Conservation (phyloP, 2,888 invertebrate genomes). For the Drosophila meridiana region DNA sequence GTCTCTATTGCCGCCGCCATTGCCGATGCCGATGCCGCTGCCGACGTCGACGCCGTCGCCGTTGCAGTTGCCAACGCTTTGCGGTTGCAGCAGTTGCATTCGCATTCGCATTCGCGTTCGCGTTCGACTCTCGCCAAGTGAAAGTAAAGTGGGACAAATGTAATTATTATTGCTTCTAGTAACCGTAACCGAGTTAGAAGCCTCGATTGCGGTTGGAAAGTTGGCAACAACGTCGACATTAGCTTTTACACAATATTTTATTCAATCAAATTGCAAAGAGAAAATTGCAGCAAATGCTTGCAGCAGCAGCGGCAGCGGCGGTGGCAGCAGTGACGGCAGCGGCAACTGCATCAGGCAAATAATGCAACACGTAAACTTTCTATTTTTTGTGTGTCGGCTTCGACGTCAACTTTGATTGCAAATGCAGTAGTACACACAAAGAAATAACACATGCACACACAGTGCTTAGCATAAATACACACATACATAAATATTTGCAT, state of each 20-base stretch:
- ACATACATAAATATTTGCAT: slow-evolving; percentile 27
- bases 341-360: slow-evolving; percentile 49
- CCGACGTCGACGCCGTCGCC: slow-evolving; percentile 13
- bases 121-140: slow-evolving; percentile 71
- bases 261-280: slow-evolving; percentile 82
- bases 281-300: slow-evolving; percentile 75
- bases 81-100: slow-evolving; percentile 48
- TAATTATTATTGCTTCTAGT: slow-evolving; percentile 82
- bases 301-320: slow-evolving; percentile 29
- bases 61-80: slow-evolving; percentile 23
- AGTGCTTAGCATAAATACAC: slow-evolving; percentile 8
- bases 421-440: slow-evolving; percentile 29
- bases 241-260: slow-evolving; percentile 82
- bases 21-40: slow-evolving; percentile 27
- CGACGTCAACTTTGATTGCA: slow-evolving; percentile 55
- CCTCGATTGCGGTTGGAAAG: slow-evolving; percentile 71
- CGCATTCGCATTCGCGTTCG: slow-evolving; percentile 19
- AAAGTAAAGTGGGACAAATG: slow-evolving; percentile 84
- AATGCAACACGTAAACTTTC: slow-evolving; percentile 75
- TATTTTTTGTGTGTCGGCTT: slow-evolving; percentile 73
- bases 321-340: slow-evolving; percentile 46
- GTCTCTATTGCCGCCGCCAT: slow-evolving; percentile 18
- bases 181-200: slow-evolving; percentile 79
- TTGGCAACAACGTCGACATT: slow-evolving; percentile 47
- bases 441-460: background rate